Percentiles rank a stretch among this genome's conserved stretches.
These are phyloP conservation scores for Colostygia pectinataria DNA, from an alignment of 2,888 invertebrate species.

Conservation along the genomic window DNA sequence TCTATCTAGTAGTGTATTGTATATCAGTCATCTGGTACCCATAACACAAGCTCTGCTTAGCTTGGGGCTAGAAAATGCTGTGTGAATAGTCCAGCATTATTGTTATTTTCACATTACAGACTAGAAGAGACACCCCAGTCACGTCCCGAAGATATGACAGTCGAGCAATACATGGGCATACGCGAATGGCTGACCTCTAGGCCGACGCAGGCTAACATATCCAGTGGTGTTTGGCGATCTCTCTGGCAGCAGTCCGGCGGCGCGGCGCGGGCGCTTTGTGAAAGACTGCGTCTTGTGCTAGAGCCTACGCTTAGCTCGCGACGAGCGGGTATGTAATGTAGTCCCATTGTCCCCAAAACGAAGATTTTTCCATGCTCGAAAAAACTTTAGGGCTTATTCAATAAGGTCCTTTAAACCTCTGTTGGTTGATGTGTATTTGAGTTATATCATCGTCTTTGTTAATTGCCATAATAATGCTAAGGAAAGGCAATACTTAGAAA, in stretches of 20 bases:
- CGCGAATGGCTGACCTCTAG: conserved; percentile 52
- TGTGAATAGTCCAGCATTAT: too few species aligned
- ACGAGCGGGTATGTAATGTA: conserved; percentile 78
- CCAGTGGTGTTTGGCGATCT: conserved; percentile 83
- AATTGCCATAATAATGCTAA: too few species aligned
- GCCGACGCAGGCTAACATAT: conserved; percentile 34
- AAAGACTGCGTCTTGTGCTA: conserved; percentile 95
- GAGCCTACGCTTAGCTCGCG: conserved; percentile 97
- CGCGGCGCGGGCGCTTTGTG: conserved; percentile 86
- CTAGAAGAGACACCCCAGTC: conserved; percentile 44
- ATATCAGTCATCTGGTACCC: too few species aligned
- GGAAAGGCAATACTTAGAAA: too few species aligned
- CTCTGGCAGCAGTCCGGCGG: conserved; percentile 81
- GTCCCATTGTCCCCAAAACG: not conserved
- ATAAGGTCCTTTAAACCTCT: too few species aligned
- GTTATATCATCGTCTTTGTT: too few species aligned
- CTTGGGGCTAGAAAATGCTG: too few species aligned
- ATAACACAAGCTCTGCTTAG: too few species aligned
- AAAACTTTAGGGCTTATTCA: too few species aligned
- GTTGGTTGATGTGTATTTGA: too few species aligned
- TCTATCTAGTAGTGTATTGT: too few species aligned
- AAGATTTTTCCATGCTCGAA: too few species aligned
- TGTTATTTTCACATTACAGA: conserved; percentile 37
- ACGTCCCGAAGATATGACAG: conserved; percentile 48
- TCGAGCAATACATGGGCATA: conserved; percentile 63